Percentiles rank a stretch among this genome's conserved stretches.
These are phyloP conservation scores for Hirtodrosophila trivittata DNA, from an alignment of 2,888 invertebrate species.

Conservation along the genomic window DNA sequence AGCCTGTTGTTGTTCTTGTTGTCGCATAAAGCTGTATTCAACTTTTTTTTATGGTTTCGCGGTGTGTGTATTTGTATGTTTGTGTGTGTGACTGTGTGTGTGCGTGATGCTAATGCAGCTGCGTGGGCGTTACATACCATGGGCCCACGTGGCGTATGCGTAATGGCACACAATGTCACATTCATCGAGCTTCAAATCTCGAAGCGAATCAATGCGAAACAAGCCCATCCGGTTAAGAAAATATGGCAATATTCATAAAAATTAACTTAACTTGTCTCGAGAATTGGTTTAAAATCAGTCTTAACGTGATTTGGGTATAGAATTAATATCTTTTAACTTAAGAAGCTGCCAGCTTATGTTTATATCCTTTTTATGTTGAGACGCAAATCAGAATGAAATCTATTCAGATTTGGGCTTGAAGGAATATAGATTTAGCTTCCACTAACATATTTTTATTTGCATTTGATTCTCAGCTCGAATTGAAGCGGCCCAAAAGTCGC, in stretches of 20 bases:
- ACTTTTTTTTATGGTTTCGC: conserved; percentile 43
- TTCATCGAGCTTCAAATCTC: conserved; percentile 3
- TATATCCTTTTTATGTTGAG: too few relatives aligned
- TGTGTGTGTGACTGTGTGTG: neutral
- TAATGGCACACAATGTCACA: conserved; percentile 24
- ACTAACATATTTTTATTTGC: too few relatives aligned
- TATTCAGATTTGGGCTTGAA: too few relatives aligned
- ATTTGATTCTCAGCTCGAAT: conserved; percentile 73
- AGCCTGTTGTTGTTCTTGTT: neutral
- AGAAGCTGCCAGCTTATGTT: too few relatives aligned
- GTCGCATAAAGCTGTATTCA: conserved; percentile 25
- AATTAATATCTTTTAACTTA: too few relatives aligned
- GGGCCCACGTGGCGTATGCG: conserved; percentile 45
- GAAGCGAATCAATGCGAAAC: neutral
- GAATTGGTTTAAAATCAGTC: too few relatives aligned
- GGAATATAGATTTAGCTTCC: too few relatives aligned
- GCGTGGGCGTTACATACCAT: conserved; percentile 11
- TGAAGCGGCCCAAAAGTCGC: conserved; percentile 81
- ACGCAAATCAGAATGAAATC: too few relatives aligned
- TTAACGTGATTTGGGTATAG: too few relatives aligned
- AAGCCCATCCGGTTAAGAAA: too few relatives aligned
- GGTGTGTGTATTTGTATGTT: neutral
- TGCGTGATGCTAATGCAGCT: conserved; percentile 32
- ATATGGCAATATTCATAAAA: too few relatives aligned
- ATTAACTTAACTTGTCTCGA: too few relatives aligned